phyloP scores from a whole-genome alignment of 2,113 vertebrate species.

The Limnothrissa miodon region DNA sequence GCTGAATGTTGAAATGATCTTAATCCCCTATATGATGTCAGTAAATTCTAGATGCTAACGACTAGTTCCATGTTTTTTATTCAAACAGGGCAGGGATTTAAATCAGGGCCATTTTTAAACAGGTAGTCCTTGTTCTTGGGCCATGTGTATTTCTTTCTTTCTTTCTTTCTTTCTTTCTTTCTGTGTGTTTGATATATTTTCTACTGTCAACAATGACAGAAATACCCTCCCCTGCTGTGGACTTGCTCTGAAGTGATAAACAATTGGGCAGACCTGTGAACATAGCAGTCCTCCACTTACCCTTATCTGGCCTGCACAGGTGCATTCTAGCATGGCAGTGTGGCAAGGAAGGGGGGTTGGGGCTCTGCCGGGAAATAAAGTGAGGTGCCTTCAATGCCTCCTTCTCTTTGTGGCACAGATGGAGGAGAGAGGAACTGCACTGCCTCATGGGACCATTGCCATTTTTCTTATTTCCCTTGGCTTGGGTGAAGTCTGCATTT shows the following conservation, averaged over 20 bases:
- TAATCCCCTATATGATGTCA: background rate
- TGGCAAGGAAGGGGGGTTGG: conserved; percentile 42
- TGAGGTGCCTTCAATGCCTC: conserved; percentile 49
- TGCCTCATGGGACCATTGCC: background rate
- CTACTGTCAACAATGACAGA: background rate
- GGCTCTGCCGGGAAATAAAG: conserved; percentile 41
- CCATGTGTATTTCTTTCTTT: conserved; percentile 42
- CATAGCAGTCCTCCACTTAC: conserved; percentile 67
- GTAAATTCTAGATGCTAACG: background rate
- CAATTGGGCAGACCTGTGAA: conserved; percentile 69
- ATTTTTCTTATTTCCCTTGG: background rate
- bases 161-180: conserved; percentile 50
- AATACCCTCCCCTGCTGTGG: conserved; percentile 57
- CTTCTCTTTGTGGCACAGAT: conserved; percentile 25
- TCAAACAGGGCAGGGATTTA: background rate
- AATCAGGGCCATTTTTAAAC: too few relatives aligned
- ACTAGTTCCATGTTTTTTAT: background rate
- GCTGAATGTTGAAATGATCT: background rate
- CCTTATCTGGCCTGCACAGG: conserved; percentile 78
- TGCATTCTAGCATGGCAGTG: conserved; percentile 74
- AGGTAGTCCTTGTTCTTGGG: background rate
- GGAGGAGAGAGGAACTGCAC: conserved; percentile 36
- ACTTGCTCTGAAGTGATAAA: conserved; percentile 72
- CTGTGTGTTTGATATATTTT: conserved; percentile 41
- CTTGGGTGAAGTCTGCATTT: conserved; percentile 1